These are phyloP conservation scores for Bellardia pandia DNA, from an alignment of 2,888 invertebrate genomes.

Conservation along the genomic window DNA sequence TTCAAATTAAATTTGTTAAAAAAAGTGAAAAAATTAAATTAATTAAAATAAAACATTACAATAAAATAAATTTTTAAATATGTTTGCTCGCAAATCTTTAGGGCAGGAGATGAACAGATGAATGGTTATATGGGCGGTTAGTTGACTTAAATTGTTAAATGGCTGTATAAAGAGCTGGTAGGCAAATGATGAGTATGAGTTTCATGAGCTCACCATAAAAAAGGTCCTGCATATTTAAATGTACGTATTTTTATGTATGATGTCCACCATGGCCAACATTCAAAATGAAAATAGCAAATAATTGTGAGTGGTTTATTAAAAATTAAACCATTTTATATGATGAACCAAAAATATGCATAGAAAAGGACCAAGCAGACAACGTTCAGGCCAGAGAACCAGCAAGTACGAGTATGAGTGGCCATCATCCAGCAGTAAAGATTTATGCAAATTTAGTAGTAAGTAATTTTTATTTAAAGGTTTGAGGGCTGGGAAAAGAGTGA, in stretches of 20 bases:
- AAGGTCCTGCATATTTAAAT: slow-evolving; percentile 66
- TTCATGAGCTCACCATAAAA: slow-evolving; percentile 31
- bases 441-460: background rate
- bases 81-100: slow-evolving; percentile 34
- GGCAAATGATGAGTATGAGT: slow-evolving; percentile 12
- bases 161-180: slow-evolving; percentile 5
- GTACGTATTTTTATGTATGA: slow-evolving; percentile 19
- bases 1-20: slow-evolving; percentile 60
- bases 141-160: slow-evolving; percentile 56
- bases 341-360: slow-evolving; percentile 53
- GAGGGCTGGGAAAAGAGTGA: background rate
- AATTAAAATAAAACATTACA: slow-evolving; percentile 69
- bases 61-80: slow-evolving; percentile 70
- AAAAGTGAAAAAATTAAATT: slow-evolving; percentile 52
- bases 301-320: slow-evolving; percentile 73
- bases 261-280: slow-evolving; percentile 64
- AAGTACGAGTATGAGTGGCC: slow-evolving; percentile 1
- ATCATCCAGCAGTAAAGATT: slow-evolving; percentile 36
- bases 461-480: background rate
- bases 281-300: slow-evolving; percentile 72
- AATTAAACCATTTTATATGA: slow-evolving; percentile 70
- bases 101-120: slow-evolving; percentile 18
- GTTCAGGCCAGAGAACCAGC: slow-evolving; percentile 1
- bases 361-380: slow-evolving; percentile 27
- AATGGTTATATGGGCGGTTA: slow-evolving; percentile 18